Conservation (phyloP, 1,140 invertebrate species). For the Drosophila kurseongensis region DNA sequence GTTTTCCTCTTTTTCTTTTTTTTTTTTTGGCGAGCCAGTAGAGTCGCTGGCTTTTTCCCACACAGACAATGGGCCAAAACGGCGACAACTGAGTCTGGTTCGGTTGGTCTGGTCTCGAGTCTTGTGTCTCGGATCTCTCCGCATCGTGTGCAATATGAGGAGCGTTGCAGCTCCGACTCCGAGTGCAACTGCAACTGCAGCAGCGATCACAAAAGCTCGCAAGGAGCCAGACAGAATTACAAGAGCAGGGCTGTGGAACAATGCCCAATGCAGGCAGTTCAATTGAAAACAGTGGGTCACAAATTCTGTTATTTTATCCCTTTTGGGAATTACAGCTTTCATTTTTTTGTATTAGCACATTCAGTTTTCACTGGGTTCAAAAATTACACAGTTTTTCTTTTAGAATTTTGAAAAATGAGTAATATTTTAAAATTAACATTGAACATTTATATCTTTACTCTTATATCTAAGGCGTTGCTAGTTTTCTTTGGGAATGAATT, state of each 20-base stretch:
- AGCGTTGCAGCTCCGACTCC: slow-evolving; percentile 16
- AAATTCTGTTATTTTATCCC: neutral
- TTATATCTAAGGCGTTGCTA: no score
- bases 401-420: no score
- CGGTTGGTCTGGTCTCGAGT: slow-evolving; percentile 26
- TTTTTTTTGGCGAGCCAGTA: slow-evolving; percentile 35
- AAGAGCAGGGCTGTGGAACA: slow-evolving; percentile 73
- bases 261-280: slow-evolving; percentile 70
- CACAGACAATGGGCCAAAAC: slow-evolving; percentile 75
- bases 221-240: slow-evolving; percentile 76
- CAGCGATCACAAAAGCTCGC: slow-evolving; percentile 50
- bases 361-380: neutral
- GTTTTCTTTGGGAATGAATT: no score
- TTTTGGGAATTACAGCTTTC: neutral
- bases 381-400: no score
- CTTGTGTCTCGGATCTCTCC: slow-evolving; percentile 32
- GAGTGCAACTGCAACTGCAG: slow-evolving; percentile 43
- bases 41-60: slow-evolving; percentile 75
- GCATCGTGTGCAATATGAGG: slow-evolving; percentile 31
- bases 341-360: neutral
- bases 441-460: no score
- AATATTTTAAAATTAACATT: no score
- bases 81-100: slow-evolving; percentile 46
- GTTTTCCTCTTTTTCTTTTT: slow-evolving; percentile 14
- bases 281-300: slow-evolving; percentile 70